These are phyloP conservation scores for Oncorhynchus mykiss DNA, from an alignment of 2,113 vertebrate species.

Conservation along the genomic window DNA sequence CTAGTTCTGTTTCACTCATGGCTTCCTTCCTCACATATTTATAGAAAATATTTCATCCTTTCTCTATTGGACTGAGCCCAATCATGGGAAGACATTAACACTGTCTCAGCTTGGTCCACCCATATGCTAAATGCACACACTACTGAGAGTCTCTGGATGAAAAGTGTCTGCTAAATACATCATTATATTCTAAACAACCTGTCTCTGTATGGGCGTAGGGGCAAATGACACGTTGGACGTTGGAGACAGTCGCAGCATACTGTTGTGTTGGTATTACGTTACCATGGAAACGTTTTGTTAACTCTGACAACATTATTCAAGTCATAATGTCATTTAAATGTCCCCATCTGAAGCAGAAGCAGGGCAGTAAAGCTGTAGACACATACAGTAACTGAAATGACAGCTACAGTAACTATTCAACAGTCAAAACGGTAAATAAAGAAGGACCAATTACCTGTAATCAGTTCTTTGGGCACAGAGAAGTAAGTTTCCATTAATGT, in stretches of 20 bases:
- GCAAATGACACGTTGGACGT: neutral
- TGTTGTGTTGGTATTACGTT: neutral
- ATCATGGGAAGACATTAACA: too few relatives aligned
- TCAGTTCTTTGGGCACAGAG: conserved; percentile 16
- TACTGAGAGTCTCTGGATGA: too few relatives aligned
- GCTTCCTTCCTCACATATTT: neutral
- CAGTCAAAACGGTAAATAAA: conserved; percentile 24
- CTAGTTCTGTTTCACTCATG: neutral
- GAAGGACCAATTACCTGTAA: conserved; percentile 25
- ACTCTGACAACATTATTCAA: neutral
- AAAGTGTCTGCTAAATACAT: too few relatives aligned
- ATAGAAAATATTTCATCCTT: neutral
- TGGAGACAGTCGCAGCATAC: neutral
- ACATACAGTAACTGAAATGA: conserved; percentile 10
- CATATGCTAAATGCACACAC: too few relatives aligned
- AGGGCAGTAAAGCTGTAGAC: neutral
- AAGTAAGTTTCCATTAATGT: too few relatives aligned
- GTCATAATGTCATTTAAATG: neutral
- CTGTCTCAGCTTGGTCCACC: too few relatives aligned
- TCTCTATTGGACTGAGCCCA: too few relatives aligned
- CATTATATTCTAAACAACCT: neutral
- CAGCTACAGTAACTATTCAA: conserved; percentile 24
- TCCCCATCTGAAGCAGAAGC: neutral
- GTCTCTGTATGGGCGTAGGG: neutral
- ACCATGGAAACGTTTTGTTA: neutral